Evolutionary conservation across 2,113 vertebrate species (phyloP).

Genomic region (Corythornis vintsioides): DNA sequence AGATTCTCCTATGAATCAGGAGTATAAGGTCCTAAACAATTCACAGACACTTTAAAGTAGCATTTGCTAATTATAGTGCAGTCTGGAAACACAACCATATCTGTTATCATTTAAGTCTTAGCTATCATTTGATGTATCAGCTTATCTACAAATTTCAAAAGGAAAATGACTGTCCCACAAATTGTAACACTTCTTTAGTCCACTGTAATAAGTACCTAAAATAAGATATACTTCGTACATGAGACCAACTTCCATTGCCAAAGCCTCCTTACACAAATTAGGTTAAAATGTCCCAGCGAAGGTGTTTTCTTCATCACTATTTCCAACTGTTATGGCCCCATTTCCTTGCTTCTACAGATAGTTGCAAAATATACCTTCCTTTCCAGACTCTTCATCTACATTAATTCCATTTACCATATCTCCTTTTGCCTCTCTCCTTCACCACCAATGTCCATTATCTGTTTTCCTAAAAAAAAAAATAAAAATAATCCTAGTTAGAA

Average conservation of each 20-base stretch:
- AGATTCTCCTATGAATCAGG: not conserved
- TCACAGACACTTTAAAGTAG: not conserved
- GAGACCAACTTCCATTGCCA: not conserved
- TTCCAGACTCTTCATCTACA: not conserved
- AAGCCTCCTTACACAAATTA: not conserved
- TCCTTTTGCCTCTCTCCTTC: not conserved
- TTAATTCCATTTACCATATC: not conserved
- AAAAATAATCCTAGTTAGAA: not conserved
- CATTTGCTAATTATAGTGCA: not conserved
- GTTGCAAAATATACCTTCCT: not conserved
- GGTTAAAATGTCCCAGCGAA: not conserved
- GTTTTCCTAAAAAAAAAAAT: not conserved
- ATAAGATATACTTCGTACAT: not conserved
- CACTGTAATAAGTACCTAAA: not conserved
- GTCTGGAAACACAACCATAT: not conserved
- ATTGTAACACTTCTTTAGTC: not conserved
- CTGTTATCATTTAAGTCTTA: not conserved
- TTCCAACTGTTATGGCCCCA: not conserved
- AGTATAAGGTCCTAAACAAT: not conserved
- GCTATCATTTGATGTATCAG: not conserved
- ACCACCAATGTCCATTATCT: not conserved
- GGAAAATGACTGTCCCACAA: not conserved
- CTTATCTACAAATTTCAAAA: not conserved
- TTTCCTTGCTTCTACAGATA: not conserved
- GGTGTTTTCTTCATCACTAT: not conserved